Evolutionary conservation across 2,888 invertebrate genomes (phyloP), one percentile per base, ranked within the genome.

Genomic region (Heterodera filipjevi): DNA sequence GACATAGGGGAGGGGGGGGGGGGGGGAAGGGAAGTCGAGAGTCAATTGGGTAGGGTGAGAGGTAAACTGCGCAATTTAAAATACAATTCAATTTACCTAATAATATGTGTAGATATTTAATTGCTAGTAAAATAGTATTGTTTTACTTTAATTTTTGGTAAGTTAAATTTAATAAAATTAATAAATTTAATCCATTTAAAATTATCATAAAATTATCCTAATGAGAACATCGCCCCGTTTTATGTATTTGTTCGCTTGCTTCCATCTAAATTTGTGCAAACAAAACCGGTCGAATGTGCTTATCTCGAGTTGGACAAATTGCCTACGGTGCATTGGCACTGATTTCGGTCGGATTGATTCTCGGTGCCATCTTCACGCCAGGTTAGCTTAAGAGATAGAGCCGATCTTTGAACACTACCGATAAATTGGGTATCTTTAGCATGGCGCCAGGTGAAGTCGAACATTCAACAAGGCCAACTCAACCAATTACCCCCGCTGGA

Each of bases 281-380:
- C 3, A 5, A 53, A 22, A 53, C 30, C 66, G 14, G 27, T 33
- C 66, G 35, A 64, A 75, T 75, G 75, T 75, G 75, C 64, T 12
- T 75, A 30, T 75, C 75, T 19, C 66, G 75, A 64, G 68, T 75
- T 44, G 75, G 75, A 30, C 75, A 75, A 35, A 75, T 75, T 64
- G 75, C 75, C 44, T 75, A 75, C 46, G 75, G 75, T 10, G 75
- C 44, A 53, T 59, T 75, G 44, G 75, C 75, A 19, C 59, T 75
- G 46, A 30, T 32, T 14, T 75, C 75, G 27, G 35, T 75, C 32
- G 75, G 75, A 0, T 59, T 75, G 44, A 75, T 75, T n/a, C 8
- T 75, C 19, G 75, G 75, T 35, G 22, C 75, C 30, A n/a, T 75
- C 10, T 75, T 75, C 30, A 75, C 75, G 19, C 75, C 75, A 30